Evolutionary conservation across 2,113 vertebrate species (phyloP), one percentile per base, ranked within the genome.

Genomic region (Ceyx margarethae): DNA sequence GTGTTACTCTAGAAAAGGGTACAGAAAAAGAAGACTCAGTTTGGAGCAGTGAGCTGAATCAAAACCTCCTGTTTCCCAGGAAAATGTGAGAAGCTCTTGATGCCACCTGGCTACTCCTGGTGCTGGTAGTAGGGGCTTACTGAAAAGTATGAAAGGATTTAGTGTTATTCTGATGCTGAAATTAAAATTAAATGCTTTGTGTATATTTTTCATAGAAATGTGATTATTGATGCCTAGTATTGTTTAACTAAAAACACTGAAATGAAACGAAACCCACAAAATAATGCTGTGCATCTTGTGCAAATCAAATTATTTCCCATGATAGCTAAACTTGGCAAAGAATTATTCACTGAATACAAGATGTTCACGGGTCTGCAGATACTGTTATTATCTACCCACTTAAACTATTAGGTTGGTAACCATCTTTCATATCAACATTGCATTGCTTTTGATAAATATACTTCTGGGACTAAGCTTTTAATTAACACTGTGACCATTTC

Each of bases 231-330:
- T 29, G 40, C 25, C 21, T 64, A 45, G 23, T 48, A 67, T 11
- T 43, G 28, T 81, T 81, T 43, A 93, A 29, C 37, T 35, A 45
- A 50, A 21, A 37, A 14, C 22, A 50, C 16, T 48, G 15, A 23
- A 65, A 40, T 45, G 12, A 74, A 78, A 78, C 20, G 35, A 81
- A 65, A 21, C 12, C 45, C 29, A 0, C 1, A 54, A 78, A 54
- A 48, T 28, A 58, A 46, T 19, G 25, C 28, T 58, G 23, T 1
- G 0, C 10, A 7, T 23, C 60, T 64, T 1, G 0, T 46, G n/a
- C 23, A 78, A 93, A 78, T 40, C 18, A 60, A 77, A 11, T n/a
- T 80, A 16, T 58, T 57, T 68, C 56, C 37, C 54, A 57, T 78
- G 31, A 40, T 10, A 11, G 12, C 61, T 71, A 40, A 56, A 56